These are phyloP conservation scores for Linurgus olivaceus DNA, from an alignment of 2,797 vertebrate species.

Conservation along the genomic window DNA sequence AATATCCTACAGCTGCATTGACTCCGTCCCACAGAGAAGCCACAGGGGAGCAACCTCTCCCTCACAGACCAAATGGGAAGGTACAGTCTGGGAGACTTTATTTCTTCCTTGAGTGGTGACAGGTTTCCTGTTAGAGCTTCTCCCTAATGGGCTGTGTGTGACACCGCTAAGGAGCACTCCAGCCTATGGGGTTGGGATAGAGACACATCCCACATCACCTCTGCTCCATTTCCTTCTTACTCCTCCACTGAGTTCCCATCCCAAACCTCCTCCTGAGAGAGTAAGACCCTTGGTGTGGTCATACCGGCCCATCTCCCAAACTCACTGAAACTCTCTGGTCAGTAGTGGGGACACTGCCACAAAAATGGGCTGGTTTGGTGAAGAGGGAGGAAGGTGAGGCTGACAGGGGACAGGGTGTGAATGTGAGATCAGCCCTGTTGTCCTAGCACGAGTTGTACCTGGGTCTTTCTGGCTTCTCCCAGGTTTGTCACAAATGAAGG, in stretches of 20 bases:
- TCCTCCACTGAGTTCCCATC: not conserved
- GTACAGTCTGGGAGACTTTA: not conserved
- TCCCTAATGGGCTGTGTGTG: accelerated
- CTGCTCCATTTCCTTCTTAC: not conserved
- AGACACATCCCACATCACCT: not conserved
- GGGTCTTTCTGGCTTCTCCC: not conserved
- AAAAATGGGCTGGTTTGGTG: not conserved
- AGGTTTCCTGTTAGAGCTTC: not conserved
- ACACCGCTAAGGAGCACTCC: not conserved
- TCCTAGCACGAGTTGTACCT: not conserved
- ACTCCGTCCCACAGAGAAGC: not conserved
- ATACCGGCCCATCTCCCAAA: too few relatives aligned
- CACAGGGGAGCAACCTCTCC: not conserved
- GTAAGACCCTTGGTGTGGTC: not conserved
- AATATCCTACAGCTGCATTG: accelerated
- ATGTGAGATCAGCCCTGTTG: accelerated
- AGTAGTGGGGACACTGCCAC: not conserved
- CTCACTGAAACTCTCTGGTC: not conserved
- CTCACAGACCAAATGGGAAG: not conserved
- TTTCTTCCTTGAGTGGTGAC: not conserved
- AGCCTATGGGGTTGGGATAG: not conserved
- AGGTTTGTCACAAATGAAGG: not conserved
- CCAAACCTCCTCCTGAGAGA: not conserved
- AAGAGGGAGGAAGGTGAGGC: not conserved
- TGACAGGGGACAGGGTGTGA: accelerated